Percentiles rank a stretch among this genome's conserved stretches.
Evolutionary conservation across 2,113 vertebrate species (phyloP).

Genomic region (Bostrychus sinensis): DNA sequence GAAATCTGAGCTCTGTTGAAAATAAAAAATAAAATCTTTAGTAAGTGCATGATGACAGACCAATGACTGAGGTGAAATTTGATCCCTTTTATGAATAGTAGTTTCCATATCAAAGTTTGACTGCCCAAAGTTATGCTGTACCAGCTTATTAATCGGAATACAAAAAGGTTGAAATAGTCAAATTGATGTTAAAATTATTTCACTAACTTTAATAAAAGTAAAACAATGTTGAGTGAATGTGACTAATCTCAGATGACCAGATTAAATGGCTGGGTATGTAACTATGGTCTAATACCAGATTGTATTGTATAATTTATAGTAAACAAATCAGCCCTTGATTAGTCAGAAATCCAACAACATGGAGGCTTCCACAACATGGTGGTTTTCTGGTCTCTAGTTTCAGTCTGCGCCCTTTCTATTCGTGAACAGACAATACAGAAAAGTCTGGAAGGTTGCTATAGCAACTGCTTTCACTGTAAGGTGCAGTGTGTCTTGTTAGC

Average conservation of each 20-base stretch:
- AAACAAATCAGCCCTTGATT: too few species aligned
- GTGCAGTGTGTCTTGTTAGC: constrained; percentile 49
- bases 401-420: constrained; percentile 16
- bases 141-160: too few species aligned
- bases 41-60: background rate
- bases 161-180: background rate
- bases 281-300: too few species aligned
- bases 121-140: background rate
- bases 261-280: constrained; percentile 6
- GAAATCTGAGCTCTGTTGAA: background rate
- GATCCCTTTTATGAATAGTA: background rate
- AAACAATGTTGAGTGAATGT: background rate
- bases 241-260: background rate
- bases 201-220: too few species aligned
- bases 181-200: too few species aligned
- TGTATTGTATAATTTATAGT: too few species aligned
- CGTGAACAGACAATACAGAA: constrained; percentile 66
- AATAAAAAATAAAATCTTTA: background rate
- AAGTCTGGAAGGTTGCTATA: constrained; percentile 89
- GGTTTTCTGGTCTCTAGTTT: constrained; percentile 28
- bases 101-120: background rate
- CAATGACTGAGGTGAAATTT: background rate
- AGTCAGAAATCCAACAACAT: constrained; percentile 55
- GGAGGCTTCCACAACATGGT: constrained; percentile 63
- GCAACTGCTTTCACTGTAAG: constrained; percentile 81